Base-by-base conservation (phyloP, 2,888 invertebrate species). In the Cephalotes varians region DNA sequence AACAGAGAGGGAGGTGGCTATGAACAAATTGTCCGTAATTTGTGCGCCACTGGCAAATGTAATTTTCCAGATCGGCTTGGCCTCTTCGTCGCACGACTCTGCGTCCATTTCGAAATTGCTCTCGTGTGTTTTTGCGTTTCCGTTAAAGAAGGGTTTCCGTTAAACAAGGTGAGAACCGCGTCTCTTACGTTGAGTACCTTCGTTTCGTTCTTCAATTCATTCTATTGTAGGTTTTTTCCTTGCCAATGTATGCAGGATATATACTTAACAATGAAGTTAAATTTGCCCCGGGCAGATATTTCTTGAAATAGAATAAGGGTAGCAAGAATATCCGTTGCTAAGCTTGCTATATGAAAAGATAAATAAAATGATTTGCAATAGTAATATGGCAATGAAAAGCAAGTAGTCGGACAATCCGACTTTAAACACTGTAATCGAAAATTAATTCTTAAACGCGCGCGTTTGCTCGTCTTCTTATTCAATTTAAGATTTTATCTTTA, bases 101-200 rank as follows among this genome's bases (percentile, higher is more conserved):
- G 82, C 80, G 60, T 88, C 90, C 89, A 90, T 90, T 90, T 90
- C 87, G 87, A 90, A 87, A 90, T 90, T 90, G 87, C 88, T 74
- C 82, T 79, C 81, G 80, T 85, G 73, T 54, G 69, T 72, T 87
- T 85, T 85, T 67, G 82, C 82, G 44, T 81, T 80, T 40, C 62
- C 82, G 49, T 21, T 69, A 69, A 60, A 51, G 65, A 18, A 28
- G 44, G 67, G 76, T 60, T 79, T 85, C 34, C 60, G 62, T 65
- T 65, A 65, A 89, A 88, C 83, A 85, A 87, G 82, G 47, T 84
- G 83, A 89, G 83, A 81, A 62, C 44, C 40, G 34, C 40, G 54
- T 40, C 72, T 69, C 47, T 76, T 18, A 71, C 21, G 28, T 28
- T 67, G 72, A 64, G 49, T 54, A 18, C 25, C n/a, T 31, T 12